phyloP scores from a whole-genome alignment of 2,797 vertebrate species.

The Ispidina picta region DNA sequence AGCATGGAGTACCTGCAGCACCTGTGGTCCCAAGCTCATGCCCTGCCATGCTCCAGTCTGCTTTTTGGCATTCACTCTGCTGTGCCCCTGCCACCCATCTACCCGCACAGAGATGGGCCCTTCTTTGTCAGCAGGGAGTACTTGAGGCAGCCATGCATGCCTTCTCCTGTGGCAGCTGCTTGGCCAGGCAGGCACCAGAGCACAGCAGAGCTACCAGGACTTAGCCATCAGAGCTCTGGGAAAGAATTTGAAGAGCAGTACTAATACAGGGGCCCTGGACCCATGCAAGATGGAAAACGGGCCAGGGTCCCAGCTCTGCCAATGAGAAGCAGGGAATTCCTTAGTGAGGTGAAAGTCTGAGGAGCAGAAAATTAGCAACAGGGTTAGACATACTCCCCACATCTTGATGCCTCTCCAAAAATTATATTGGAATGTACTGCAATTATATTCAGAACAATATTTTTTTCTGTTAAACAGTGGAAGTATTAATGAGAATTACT shows the following conservation, averaged over 20 bases:
- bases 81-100: background rate
- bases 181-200: background rate
- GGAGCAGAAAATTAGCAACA: background rate
- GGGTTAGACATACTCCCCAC: background rate
- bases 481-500: background rate
- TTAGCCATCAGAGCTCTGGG: background rate
- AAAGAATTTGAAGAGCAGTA: background rate
- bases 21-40: fast-evolving
- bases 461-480: background rate
- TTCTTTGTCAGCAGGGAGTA: background rate
- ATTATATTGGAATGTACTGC: background rate
- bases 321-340: background rate
- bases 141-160: background rate
- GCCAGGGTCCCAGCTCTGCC: background rate
- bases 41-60: background rate
- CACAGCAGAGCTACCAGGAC: background rate
- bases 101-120: background rate
- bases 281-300: background rate
- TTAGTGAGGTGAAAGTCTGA: background rate
- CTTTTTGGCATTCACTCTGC: background rate
- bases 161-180: background rate
- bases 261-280: background rate
- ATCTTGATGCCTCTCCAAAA: background rate
- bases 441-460: background rate
- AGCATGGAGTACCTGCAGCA: fast-evolving